Conservation (phyloP, 2,113 vertebrate species). For the Scalopus aquaticus region DNA sequence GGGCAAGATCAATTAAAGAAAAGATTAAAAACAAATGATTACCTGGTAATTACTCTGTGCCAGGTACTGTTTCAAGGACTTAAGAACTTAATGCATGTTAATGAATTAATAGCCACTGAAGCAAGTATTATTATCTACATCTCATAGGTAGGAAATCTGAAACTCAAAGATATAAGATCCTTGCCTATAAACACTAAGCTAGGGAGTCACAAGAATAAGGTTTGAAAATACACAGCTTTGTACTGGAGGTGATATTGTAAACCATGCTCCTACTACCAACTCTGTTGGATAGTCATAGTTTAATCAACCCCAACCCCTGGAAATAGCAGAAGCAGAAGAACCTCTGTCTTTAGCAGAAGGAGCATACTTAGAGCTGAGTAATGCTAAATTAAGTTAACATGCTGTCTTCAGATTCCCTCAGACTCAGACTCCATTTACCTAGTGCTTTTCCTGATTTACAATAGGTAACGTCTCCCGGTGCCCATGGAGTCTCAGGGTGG, state of each 20-base stretch:
- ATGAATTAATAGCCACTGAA: background rate
- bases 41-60: background rate
- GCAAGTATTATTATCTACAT: background rate
- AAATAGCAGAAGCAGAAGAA: no score
- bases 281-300: constrained; percentile 46
- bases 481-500: background rate
- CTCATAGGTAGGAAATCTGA: background rate
- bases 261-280: background rate
- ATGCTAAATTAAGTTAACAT: background rate
- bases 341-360: background rate
- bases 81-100: background rate
- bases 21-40: background rate
- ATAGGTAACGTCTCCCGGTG: background rate
- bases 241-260: background rate
- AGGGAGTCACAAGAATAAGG: background rate
- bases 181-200: background rate
- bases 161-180: background rate
- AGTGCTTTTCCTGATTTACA: background rate
- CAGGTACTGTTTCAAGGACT: background rate
- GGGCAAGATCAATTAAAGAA: background rate
- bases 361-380: background rate
- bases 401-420: background rate
- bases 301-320: background rate
- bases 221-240: background rate
- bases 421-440: background rate